A percentile compares a stretch with the other conserved stretches of the same genome.
phyloP scores from a whole-genome alignment of 2,888 invertebrate genomes.

The Silvanus unidentatus region DNA sequence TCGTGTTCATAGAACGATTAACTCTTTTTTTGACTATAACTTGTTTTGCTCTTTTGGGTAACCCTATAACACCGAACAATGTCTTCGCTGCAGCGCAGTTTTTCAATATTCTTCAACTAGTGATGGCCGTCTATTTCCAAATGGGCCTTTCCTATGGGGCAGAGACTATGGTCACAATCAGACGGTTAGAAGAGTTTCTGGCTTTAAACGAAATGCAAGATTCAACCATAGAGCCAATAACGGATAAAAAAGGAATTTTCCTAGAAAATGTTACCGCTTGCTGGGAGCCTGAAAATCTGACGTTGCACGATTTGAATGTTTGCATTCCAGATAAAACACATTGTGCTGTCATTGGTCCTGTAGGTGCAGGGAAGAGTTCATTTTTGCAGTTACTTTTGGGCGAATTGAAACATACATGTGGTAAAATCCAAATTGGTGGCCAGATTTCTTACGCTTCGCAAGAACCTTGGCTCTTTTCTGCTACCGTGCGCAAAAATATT shows the following conservation, averaged over 20 bases:
- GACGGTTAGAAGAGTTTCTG: slow-evolving; percentile 19
- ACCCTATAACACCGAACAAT: slow-evolving; percentile 50
- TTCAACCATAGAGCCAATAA: slow-evolving; percentile 3
- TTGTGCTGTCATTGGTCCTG: slow-evolving; percentile 55
- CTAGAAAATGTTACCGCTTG: slow-evolving; percentile 11
- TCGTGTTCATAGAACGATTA: slow-evolving; percentile 76
- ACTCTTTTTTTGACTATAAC: slow-evolving; percentile 73
- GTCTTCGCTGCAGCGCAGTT: slow-evolving; percentile 28
- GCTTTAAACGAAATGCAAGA: slow-evolving; percentile 18
- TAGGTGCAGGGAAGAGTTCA: slow-evolving; percentile 63
- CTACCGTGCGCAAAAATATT: slow-evolving; percentile 69
- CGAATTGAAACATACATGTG: slow-evolving; percentile 58
- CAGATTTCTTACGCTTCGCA: slow-evolving; percentile 64
- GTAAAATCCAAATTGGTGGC: slow-evolving; percentile 57
- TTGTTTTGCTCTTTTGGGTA: slow-evolving; percentile 63
- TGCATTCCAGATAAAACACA: slow-evolving; percentile 10
- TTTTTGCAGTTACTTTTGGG: slow-evolving; percentile 63
- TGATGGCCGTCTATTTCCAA: slow-evolving; percentile 18
- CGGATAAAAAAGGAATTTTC: slow-evolving; percentile 1
- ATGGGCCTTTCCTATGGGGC: slow-evolving; percentile 17
- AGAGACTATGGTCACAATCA: slow-evolving; percentile 20
- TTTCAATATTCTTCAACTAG: slow-evolving; percentile 19
- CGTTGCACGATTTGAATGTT: slow-evolving; percentile 12
- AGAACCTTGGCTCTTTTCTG: slow-evolving; percentile 70
- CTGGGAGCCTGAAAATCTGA: slow-evolving; percentile 9